These are phyloP conservation scores for Cirrhinus molitorella DNA, from an alignment of 2,797 vertebrate genomes.

Conservation along the genomic window DNA sequence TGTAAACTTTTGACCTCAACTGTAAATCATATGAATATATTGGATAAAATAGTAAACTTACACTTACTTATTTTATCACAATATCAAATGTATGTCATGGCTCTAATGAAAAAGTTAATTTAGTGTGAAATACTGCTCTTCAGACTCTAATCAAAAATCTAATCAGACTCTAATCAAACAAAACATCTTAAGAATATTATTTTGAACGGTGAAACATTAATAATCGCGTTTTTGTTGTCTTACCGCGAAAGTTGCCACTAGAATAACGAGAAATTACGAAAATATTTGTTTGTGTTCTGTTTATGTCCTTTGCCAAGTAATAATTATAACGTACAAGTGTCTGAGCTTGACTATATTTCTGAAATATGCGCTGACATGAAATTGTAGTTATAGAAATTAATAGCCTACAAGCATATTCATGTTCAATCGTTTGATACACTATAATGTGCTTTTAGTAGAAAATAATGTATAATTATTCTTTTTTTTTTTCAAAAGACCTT, in stretches of 20 bases:
- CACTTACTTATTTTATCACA: no score
- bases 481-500: conserved; percentile 1
- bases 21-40: background rate
- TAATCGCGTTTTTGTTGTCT: no score
- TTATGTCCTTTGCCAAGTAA: background rate
- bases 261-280: background rate
- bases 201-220: background rate
- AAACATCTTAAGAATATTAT: background rate
- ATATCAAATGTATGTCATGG: no score
- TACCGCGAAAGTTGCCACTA: no score
- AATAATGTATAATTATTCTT: background rate
- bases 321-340: background rate
- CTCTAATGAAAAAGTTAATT: no score
- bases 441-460: background rate
- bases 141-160: no score
- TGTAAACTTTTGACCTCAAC: no score
- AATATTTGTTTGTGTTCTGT: background rate
- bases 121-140: no score
- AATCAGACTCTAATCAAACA: background rate
- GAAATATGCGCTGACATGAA: background rate
- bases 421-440: background rate
- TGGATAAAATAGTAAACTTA: background rate
- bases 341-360: background rate
- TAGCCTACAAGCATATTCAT: background rate
- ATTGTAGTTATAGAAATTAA: background rate